A percentile compares a stretch with the other conserved stretches of the same genome.
Evolutionary conservation across 1,140 invertebrate genomes (phyloP).

Genomic region (Drosophila nikananu): DNA sequence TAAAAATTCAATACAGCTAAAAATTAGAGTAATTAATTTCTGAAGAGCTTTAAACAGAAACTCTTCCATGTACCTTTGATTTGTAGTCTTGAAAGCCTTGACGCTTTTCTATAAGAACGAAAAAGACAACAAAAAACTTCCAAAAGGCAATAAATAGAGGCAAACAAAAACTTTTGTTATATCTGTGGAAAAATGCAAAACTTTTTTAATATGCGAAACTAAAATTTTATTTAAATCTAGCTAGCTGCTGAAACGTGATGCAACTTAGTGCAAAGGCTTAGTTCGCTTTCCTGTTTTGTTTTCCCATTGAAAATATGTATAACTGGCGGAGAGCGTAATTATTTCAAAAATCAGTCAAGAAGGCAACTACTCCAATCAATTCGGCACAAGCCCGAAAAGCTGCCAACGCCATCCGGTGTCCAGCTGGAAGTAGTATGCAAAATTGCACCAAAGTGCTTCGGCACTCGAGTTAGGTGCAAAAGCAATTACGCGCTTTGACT

Average conservation of each 20-base stretch:
- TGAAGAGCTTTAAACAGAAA: not conserved
- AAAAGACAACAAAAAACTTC: conserved; percentile 27
- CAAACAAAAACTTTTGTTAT: conserved; percentile 75
- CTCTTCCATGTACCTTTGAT: not conserved
- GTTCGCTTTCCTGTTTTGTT: conserved; percentile 1
- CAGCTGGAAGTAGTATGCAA: conserved; percentile 33
- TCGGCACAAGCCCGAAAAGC: not conserved
- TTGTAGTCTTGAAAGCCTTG: conserved; percentile 1
- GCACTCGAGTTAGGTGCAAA: conserved; percentile 78
- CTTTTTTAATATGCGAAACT: conserved; percentile 81
- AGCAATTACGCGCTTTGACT: conserved; percentile 81
- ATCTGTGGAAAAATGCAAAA: conserved; percentile 78
- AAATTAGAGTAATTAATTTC: no score
- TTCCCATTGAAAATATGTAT: conserved; percentile 5
- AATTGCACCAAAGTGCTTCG: conserved; percentile 63
- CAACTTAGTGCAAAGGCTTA: conserved; percentile 5
- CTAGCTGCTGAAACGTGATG: conserved; percentile 48
- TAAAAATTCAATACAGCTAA: not conserved
- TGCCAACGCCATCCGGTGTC: conserved; percentile 9
- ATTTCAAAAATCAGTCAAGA: not conserved
- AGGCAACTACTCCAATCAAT: conserved; percentile 1
- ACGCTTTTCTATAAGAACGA: conserved; percentile 11
- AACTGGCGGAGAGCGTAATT: not conserved
- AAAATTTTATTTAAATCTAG: conserved; percentile 82
- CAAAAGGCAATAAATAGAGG: conserved; percentile 19